These are phyloP conservation scores for Clivina fossor DNA, from an alignment of 2,888 invertebrate genomes.

Conservation along the genomic window DNA sequence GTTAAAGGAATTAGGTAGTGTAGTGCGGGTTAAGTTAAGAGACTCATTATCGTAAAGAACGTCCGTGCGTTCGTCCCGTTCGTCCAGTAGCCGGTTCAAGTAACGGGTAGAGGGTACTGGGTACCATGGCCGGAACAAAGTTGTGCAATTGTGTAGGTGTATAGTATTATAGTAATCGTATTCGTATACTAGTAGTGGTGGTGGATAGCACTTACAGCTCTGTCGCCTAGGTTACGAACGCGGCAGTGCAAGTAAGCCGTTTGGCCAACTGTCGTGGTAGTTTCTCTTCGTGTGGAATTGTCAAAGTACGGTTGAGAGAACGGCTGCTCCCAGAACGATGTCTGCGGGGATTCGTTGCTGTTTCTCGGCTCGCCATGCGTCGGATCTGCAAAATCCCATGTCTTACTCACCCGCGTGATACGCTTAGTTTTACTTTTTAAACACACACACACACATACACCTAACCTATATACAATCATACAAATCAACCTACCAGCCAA, in stretches of 20 bases:
- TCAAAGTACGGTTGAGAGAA: constrained; percentile 88
- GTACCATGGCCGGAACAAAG: too few species aligned
- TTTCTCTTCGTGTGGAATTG: constrained; percentile 80
- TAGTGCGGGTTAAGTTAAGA: too few species aligned
- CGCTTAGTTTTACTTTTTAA: constrained; percentile 8
- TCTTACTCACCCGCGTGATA: background rate
- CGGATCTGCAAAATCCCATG: constrained; percentile 23
- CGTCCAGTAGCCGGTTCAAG: too few species aligned
- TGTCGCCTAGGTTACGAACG: constrained; percentile 83
- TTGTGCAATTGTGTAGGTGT: too few species aligned
- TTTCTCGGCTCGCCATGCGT: constrained; percentile 27
- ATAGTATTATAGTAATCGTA: too few species aligned
- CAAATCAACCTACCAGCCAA: too few species aligned
- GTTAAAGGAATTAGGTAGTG: too few species aligned
- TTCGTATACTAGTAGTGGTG: too few species aligned
- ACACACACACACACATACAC: too few species aligned
- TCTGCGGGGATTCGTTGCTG: constrained; percentile 30
- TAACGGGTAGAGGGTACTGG: too few species aligned
- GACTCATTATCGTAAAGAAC: background rate
- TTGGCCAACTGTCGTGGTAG: constrained; percentile 85
- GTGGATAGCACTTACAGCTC: constrained; percentile 83
- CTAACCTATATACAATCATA: too few species aligned
- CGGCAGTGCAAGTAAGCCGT: constrained; percentile 83
- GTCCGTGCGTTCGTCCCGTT: too few species aligned
- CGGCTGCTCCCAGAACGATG: constrained; percentile 61